Percentiles rank a stretch among this genome's conserved stretches.
Conservation (phyloP, 2,888 invertebrate genomes). For the Syrphus vitripennis region DNA sequence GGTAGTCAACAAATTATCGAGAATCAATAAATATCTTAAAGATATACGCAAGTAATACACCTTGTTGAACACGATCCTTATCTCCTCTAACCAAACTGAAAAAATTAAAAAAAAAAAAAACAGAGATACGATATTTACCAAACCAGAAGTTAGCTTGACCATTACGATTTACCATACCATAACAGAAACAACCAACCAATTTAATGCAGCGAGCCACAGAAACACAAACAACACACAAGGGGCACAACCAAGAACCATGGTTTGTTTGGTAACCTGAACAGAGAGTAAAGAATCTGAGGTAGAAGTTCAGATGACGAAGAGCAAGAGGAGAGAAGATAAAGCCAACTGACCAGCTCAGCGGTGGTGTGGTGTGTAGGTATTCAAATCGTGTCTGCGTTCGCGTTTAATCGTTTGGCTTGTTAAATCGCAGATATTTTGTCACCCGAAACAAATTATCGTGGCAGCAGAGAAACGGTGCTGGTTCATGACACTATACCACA, state of each 20-base stretch:
- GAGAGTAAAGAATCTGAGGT: not conserved
- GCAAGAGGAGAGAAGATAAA: not conserved
- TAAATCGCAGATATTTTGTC: conserved; percentile 71
- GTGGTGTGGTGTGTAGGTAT: conserved; percentile 17
- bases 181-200: conserved; percentile 24
- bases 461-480: not conserved
- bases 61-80: conserved; percentile 81
- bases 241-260: conserved; percentile 21
- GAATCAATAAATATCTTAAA: conserved; percentile 80
- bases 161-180: not conserved
- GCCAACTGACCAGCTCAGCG: not conserved
- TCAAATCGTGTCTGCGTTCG: conserved; percentile 68
- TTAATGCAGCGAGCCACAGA: conserved; percentile 12
- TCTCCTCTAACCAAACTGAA: conserved; percentile 74
- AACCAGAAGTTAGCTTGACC: conserved; percentile 61
- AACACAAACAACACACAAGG: no score
- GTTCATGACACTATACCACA: conserved; percentile 9
- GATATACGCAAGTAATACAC: conserved; percentile 80
- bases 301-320: not conserved
- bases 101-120: not conserved
- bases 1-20: conserved; percentile 80
- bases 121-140: not conserved
- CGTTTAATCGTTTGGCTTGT: conserved; percentile 70
- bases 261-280: conserved; percentile 58
- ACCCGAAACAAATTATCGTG: conserved; percentile 69